Evolutionary conservation across 2,888 invertebrate genomes (phyloP), one percentile per base, ranked within the genome.

Genomic region (Halocaridina rubra): DNA sequence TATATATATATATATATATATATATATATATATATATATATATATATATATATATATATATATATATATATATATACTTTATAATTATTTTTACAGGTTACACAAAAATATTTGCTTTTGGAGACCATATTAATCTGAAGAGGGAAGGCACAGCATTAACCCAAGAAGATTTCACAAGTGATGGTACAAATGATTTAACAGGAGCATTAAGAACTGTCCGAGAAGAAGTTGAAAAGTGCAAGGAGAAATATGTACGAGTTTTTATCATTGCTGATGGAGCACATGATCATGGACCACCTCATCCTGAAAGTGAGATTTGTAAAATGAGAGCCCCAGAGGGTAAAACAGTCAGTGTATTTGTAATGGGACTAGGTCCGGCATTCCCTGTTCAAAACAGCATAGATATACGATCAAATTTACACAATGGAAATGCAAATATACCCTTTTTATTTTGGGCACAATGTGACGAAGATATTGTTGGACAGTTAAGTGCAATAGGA

Each of bases 351-450:
- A 59, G 80, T 71, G 81, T 87, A 13, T 84, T 32, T 69, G 59
- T 84, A 3, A 30, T 84, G 22, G 86, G 84, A 5, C 33, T 84
- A 19, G 61, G 81, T 4, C 16, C 3, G 1, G 0, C 1, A 4
- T 86, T 84, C 46, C 86, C 86, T 19, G 86, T 84, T 29, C 46
- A 86, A 2, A 80, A 84, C 57, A 86, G 86, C 16, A 69, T 86
- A 59, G 84, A 84, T 27, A 84, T 86, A 1, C 46, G 86, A 27
- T 87, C 86, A 5, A 19, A n/a, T 2, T 32, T 87, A 29, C 86
- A 87, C 76, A 87, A 77, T 71, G 86, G 86, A 5, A 80, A 59
- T 80, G 80, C 86, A 29, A 77, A 61, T 19, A 33, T 82, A 3
- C 86, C 86, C 4, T 75, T 72, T 1, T 64, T 86, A 0, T 86